phyloP scores from a whole-genome alignment of 2,113 vertebrate genomes.

The Calidris pugnax region DNA sequence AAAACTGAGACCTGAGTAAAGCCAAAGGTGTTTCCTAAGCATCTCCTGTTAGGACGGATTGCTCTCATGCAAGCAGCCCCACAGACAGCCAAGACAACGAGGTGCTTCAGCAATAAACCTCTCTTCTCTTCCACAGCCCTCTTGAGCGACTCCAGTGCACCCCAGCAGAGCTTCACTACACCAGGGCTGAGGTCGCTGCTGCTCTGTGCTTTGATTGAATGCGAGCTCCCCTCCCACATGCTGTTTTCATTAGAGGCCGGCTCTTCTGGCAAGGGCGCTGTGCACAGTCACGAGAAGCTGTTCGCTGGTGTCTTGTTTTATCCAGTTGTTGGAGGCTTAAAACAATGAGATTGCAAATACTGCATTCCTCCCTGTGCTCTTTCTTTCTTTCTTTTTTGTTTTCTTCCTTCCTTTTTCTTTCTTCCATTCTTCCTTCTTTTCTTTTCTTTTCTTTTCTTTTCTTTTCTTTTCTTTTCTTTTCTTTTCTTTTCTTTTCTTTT shows the following conservation, averaged over 20 bases:
- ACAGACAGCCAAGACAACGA: neutral
- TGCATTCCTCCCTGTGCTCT: neutral
- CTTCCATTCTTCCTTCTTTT: too few relatives aligned
- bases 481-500: too few relatives aligned
- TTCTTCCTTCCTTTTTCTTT: neutral
- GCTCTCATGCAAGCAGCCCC: neutral
- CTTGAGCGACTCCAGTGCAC: neutral
- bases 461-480: too few relatives aligned
- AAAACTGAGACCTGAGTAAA: constrained; percentile 4
- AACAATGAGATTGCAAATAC: constrained; percentile 60
- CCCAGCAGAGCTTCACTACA: neutral
- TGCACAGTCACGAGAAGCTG: constrained; percentile 49
- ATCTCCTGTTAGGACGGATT: neutral
- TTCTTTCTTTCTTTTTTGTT: neutral
- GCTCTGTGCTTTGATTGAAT: neutral
- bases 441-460: neutral
- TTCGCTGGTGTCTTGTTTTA: constrained; percentile 38
- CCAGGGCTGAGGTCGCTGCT: neutral
- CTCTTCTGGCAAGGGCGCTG: constrained; percentile 32
- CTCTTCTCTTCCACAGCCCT: neutral
- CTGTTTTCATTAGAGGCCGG: constrained; percentile 18
- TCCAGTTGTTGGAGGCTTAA: constrained; percentile 22
- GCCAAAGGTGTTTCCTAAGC: neutral
- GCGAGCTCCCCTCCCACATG: neutral
- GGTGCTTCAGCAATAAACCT: neutral